Evolutionary conservation across 2,113 vertebrate species (phyloP).

Genomic region (Brachirus orientalis): DNA sequence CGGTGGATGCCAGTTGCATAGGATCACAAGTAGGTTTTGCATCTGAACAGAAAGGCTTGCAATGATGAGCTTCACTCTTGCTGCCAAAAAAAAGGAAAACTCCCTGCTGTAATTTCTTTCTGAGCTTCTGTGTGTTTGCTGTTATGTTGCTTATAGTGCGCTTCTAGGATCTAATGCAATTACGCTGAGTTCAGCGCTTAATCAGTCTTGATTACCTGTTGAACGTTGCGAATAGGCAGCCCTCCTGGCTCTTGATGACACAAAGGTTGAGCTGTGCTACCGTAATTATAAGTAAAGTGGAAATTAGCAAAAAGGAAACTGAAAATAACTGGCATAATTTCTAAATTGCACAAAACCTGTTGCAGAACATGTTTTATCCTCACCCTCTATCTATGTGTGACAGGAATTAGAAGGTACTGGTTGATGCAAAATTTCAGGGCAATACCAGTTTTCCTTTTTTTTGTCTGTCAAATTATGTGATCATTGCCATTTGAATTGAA

Average conservation of each 20-base stretch:
- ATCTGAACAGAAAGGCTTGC: too few species aligned
- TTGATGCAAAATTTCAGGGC: too few species aligned
- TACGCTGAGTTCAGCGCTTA: conserved; percentile 66
- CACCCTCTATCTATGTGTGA: neutral
- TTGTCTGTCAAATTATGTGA: too few species aligned
- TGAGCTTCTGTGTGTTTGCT: conserved; percentile 36
- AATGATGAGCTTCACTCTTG: too few species aligned
- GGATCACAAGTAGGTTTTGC: too few species aligned
- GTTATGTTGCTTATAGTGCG: conserved; percentile 35
- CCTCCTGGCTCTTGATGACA: conserved; percentile 40
- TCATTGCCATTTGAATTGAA: too few species aligned
- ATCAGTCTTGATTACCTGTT: conserved; percentile 78
- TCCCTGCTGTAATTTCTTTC: conserved; percentile 12
- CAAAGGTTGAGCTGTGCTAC: conserved; percentile 52
- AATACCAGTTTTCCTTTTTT: too few species aligned
- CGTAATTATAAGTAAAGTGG: conserved; percentile 58
- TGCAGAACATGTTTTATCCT: conserved; percentile 1
- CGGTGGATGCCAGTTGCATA: too few species aligned
- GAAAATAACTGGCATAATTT: conserved; percentile 25
- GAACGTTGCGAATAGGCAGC: conserved; percentile 49
- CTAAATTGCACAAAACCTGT: conserved; percentile 3
- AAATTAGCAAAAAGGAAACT: conserved; percentile 32
- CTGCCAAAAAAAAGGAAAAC: conserved; percentile 15
- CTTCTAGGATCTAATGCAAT: conserved; percentile 71
- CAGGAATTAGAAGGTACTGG: too few species aligned